Percentiles rank a stretch among this genome's conserved stretches.
Evolutionary conservation across 2,797 vertebrate species (phyloP).

Genomic region (Eulemur mongoz): DNA sequence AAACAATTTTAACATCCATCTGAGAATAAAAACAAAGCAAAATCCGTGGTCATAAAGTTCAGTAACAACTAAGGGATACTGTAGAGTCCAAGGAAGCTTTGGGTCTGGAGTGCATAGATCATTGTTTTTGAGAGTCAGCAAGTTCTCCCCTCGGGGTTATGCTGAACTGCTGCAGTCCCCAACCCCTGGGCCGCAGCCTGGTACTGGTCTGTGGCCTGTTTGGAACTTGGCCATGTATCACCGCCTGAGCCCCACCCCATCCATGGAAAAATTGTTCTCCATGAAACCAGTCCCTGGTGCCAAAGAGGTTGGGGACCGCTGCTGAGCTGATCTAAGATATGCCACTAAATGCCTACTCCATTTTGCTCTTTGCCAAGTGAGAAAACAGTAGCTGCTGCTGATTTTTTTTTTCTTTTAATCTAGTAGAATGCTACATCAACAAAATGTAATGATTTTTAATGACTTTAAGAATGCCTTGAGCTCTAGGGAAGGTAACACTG

Average conservation of each 20-base stretch:
- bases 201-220: no score
- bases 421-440: neutral
- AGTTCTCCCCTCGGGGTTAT: neutral
- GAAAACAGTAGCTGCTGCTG: neutral
- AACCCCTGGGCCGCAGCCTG: no score
- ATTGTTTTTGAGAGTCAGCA: neutral
- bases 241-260: no score
- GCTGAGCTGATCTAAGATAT: neutral
- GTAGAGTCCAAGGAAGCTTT: neutral
- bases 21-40: conserved; percentile 10
- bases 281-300: no score
- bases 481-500: neutral
- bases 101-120: neutral
- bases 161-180: no score
- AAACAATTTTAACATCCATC: neutral
- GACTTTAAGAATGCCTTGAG: neutral
- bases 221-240: no score
- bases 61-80: neutral
- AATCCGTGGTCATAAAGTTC: neutral
- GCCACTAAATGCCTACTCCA: neutral
- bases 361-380: neutral
- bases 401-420: neutral
- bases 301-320: no score
- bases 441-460: neutral
- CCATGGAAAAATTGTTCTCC: no score